These are phyloP conservation scores for Sebastes fasciatus DNA, from an alignment of 2,113 vertebrate species.

Conservation along the genomic window DNA sequence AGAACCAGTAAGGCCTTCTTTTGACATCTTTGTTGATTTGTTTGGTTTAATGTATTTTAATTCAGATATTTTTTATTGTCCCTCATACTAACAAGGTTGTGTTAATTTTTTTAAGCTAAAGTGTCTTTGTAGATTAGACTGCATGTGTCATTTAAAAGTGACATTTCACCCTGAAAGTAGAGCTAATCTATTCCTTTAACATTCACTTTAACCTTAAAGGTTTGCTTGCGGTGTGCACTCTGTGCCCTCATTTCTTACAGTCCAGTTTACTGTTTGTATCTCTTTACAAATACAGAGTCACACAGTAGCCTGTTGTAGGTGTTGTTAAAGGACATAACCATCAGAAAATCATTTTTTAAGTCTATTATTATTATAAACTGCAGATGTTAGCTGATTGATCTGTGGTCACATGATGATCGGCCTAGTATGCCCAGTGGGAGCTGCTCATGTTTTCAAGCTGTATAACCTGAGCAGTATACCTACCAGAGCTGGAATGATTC, in stretches of 20 bases:
- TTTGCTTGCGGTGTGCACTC: neutral
- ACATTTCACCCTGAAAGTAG: constrained; percentile 9
- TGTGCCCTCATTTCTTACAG: neutral
- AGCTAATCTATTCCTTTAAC: constrained; percentile 25
- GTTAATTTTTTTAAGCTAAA: neutral
- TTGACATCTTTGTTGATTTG: neutral
- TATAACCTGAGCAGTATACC: neutral
- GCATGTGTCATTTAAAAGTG: constrained; percentile 53
- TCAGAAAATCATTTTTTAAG: neutral
- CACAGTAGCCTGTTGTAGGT: constrained; percentile 3
- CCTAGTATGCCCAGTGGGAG: neutral
- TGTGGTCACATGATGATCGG: neutral
- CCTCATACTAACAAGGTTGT: constrained; percentile 29
- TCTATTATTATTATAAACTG: neutral
- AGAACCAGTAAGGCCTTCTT: neutral
- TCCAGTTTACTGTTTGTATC: neutral
- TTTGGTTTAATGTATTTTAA: constrained; percentile 5
- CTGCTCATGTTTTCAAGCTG: constrained; percentile 25
- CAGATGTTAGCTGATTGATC: neutral
- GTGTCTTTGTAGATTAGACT: constrained; percentile 34
- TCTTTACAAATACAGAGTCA: neutral
- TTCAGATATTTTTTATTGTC: neutral
- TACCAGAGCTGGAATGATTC: neutral
- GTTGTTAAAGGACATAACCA: constrained; percentile 16
- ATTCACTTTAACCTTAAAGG: neutral